A percentile compares a stretch with the other conserved stretches of the same genome.
Evolutionary conservation across 2,113 vertebrate species (phyloP).

Genomic region (Clarias gariepinus): DNA sequence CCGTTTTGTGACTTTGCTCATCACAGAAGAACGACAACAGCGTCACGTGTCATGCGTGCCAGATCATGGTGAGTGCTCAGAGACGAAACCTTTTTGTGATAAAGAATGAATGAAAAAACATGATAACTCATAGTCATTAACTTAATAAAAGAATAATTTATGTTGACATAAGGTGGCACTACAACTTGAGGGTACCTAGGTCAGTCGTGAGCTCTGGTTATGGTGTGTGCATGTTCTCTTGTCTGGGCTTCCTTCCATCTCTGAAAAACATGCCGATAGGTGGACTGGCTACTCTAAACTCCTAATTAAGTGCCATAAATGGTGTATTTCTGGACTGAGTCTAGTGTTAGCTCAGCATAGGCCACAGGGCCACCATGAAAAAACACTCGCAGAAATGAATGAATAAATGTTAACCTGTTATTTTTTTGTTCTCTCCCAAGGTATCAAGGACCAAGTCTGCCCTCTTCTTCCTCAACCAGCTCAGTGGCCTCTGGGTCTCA

Average conservation of each 20-base stretch:
- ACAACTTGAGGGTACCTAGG: background rate
- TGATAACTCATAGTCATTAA: background rate
- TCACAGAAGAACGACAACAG: conserved; percentile 73
- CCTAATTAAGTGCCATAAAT: background rate
- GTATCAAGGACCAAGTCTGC: conserved; percentile 82
- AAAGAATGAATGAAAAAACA: background rate
- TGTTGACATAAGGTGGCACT: background rate
- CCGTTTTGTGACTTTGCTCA: conserved; percentile 49
- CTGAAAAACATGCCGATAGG: background rate
- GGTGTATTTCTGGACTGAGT: background rate
- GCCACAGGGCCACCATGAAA: background rate
- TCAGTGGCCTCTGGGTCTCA: conserved; percentile 71
- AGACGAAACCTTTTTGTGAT: background rate
- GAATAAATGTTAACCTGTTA: background rate
- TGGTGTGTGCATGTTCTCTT: background rate
- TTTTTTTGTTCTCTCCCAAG: conserved; percentile 62
- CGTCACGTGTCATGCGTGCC: conserved; percentile 84
- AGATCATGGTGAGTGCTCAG: conserved; percentile 84
- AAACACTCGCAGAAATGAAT: background rate
- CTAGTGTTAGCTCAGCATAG: background rate
- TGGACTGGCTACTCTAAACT: background rate
- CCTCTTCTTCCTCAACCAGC: conserved; percentile 78
- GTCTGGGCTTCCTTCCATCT: background rate
- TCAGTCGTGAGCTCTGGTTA: background rate
- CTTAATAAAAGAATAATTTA: background rate